Evolutionary conservation across 92 coral and sea anemone species (phyloP).

Genomic region (Plumapathes pennacea): DNA sequence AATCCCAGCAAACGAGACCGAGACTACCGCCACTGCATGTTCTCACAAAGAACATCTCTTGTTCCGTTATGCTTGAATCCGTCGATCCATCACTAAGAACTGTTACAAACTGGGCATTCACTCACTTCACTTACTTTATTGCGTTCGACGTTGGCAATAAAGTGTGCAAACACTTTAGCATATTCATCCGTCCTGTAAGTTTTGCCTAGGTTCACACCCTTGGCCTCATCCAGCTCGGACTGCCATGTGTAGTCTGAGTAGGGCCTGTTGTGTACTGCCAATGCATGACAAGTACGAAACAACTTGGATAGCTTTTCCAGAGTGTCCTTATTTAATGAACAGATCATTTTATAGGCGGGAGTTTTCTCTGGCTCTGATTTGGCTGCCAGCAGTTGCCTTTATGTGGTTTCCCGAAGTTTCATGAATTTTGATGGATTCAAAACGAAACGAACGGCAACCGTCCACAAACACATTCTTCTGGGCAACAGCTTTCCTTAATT

Average conservation of each 20-base stretch:
- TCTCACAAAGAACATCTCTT: slow-evolving; percentile 18
- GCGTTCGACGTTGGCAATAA: slow-evolving; percentile 12
- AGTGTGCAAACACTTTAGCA: slow-evolving; percentile 19
- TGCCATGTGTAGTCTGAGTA: slow-evolving; percentile 28
- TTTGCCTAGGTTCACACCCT: slow-evolving; percentile 12
- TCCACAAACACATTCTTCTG: neutral
- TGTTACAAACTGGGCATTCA: neutral
- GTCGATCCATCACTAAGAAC: slow-evolving; percentile 19
- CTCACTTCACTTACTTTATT: neutral
- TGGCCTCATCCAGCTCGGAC: slow-evolving; percentile 16
- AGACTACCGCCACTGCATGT: slow-evolving; percentile 1
- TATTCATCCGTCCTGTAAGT: slow-evolving; percentile 13
- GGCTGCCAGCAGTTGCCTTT: slow-evolving; percentile 4
- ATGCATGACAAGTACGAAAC: slow-evolving; percentile 35
- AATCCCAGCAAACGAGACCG: slow-evolving; percentile 10
- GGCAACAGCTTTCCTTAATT: too few species aligned
- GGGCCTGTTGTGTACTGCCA: slow-evolving; percentile 34
- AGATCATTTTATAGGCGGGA: slow-evolving; percentile 5
- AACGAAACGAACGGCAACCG: neutral
- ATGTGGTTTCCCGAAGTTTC: slow-evolving; percentile 13
- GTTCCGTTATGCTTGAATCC: slow-evolving; percentile 7
- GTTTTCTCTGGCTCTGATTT: slow-evolving; percentile 6
- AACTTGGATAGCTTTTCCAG: slow-evolving; percentile 15
- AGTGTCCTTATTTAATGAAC: neutral
- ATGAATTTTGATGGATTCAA: slow-evolving; percentile 18